phyloP scores from a whole-genome alignment of 2,797 vertebrate genomes.

The Cyclura pinguis region DNA sequence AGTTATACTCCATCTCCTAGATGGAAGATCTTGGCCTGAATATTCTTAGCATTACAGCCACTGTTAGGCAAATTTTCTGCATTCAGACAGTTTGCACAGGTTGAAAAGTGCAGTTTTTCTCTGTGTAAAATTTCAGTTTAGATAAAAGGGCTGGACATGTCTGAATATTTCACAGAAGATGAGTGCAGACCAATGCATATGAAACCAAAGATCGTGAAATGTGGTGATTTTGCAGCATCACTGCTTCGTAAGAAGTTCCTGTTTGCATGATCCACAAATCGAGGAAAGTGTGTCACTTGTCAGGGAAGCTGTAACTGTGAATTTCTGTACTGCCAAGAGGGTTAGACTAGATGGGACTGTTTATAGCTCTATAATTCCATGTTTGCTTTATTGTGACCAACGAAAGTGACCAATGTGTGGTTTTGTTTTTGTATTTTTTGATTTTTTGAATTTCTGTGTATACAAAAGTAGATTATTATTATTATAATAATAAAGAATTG shows the following conservation, averaged over 20 bases:
- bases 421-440: background rate
- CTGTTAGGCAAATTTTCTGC: background rate
- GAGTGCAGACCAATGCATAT: background rate
- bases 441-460: background rate
- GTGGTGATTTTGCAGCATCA: background rate
- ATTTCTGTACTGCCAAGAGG: no score
- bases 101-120: background rate
- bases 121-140: background rate
- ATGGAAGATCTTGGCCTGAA: no score
- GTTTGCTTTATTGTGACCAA: no score
- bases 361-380: no score
- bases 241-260: background rate
- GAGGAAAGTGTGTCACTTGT: background rate
- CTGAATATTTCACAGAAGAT: background rate
- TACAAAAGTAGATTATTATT: background rate
- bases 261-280: no score
- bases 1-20: no score
- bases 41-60: background rate
- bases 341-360: no score
- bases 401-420: background rate
- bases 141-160: background rate
- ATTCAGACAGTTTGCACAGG: no score
- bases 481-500: constrained; percentile 5
- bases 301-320: no score
- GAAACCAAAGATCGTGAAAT: background rate